Evolutionary conservation across 2,888 invertebrate species (phyloP).

Genomic region (Plebejus anna): DNA sequence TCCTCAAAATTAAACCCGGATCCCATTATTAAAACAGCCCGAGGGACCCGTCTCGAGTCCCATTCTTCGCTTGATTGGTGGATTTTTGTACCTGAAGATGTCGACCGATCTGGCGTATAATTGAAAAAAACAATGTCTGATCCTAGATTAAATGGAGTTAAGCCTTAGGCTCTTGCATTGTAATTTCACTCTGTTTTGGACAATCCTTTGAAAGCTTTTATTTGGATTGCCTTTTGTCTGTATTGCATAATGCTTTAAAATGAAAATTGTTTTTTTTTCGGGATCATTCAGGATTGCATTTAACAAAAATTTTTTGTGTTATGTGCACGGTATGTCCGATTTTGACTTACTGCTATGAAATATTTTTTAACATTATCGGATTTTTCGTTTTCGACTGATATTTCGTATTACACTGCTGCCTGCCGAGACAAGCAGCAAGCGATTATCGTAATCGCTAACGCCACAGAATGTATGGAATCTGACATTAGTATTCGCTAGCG

Average conservation of each 20-base stretch:
- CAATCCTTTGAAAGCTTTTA: slow-evolving; percentile 28
- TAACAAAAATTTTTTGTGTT: not conserved
- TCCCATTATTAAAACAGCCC: slow-evolving; percentile 63
- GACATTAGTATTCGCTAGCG: no score
- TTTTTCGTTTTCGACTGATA: no score
- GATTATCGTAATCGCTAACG: no score
- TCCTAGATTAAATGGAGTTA: slow-evolving; percentile 41
- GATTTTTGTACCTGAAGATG: slow-evolving; percentile 46
- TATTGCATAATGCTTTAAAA: slow-evolving; percentile 4
- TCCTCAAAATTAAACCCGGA: slow-evolving; percentile 67
- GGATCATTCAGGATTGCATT: not conserved
- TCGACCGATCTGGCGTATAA: slow-evolving; percentile 69
- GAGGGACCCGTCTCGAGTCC: slow-evolving; percentile 54
- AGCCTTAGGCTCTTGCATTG: slow-evolving; percentile 38
- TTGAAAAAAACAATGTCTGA: slow-evolving; percentile 66
- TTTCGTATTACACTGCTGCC: no score
- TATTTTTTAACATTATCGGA: not conserved
- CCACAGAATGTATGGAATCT: no score
- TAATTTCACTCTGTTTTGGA: slow-evolving; percentile 32
- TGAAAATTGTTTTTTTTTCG: slow-evolving; percentile 4
- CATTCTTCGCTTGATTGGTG: slow-evolving; percentile 66
- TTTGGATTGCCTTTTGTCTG: slow-evolving; percentile 4
- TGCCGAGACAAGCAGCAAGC: no score
- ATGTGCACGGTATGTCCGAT: not conserved
- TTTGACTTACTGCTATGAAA: not conserved